Percentiles rank a stretch among this genome's conserved stretches.
These are phyloP conservation scores for Lates japonicus DNA, from an alignment of 2,797 vertebrate genomes.

Conservation along the genomic window DNA sequence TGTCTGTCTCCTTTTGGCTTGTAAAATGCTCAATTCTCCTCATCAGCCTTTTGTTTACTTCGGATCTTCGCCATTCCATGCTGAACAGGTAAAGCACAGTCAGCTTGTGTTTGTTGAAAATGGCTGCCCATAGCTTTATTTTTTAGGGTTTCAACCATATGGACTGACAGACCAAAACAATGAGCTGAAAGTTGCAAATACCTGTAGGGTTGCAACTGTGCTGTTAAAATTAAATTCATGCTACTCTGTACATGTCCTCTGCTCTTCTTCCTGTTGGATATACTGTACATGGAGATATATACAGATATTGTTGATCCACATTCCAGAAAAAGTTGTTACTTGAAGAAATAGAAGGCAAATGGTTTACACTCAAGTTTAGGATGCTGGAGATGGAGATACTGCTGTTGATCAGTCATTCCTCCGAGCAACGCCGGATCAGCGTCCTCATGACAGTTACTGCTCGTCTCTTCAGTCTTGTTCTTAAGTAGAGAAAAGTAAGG, in stretches of 20 bases:
- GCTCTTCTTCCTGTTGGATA: constrained; percentile 25
- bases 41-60: constrained; percentile 28
- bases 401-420: constrained; percentile 48
- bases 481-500: constrained; percentile 25
- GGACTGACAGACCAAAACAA: constrained; percentile 29
- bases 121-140: neutral
- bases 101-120: constrained; percentile 32
- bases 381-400: constrained; percentile 3
- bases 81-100: constrained; percentile 32
- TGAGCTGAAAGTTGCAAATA: constrained; percentile 18
- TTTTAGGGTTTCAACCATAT: constrained; percentile 34
- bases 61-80: neutral
- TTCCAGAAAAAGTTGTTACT: neutral
- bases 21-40: neutral
- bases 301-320: neutral
- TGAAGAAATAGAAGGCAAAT: constrained; percentile 11
- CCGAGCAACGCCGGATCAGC: constrained; percentile 18
- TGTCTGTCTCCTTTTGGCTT: neutral
- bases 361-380: constrained; percentile 5
- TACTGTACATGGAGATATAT: neutral
- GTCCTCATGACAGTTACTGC: constrained; percentile 35
- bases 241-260: neutral
- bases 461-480: constrained; percentile 23
- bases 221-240: neutral
- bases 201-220: neutral